Percentiles rank a stretch among this genome's conserved stretches.
Conservation (phyloP, 2,888 invertebrate genomes). For the Microchrysa polita region DNA sequence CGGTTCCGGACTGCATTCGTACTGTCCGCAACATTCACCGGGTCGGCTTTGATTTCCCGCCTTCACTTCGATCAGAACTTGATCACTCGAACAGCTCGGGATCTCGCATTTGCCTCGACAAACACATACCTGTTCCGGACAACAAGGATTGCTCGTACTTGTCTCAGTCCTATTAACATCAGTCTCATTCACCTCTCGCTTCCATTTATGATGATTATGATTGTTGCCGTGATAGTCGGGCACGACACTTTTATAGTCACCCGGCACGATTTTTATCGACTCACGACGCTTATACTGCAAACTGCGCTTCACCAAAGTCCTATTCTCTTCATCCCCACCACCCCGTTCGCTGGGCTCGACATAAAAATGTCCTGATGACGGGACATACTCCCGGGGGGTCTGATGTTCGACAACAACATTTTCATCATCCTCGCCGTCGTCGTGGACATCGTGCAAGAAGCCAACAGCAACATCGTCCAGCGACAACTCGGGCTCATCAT, state of each 20-base stretch:
- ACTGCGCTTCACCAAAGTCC: conserved; percentile 49
- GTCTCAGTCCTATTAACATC: conserved; percentile 45
- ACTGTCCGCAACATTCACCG: conserved; percentile 65
- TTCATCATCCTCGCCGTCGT: conserved; percentile 5
- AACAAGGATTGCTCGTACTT: conserved; percentile 51
- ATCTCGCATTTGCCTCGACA: conserved; percentile 52
- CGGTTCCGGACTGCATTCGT: conserved; percentile 61
- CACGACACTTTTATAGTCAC: conserved; percentile 54
- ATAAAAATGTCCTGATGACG: conserved; percentile 16
- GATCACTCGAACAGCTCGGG: conserved; percentile 10
- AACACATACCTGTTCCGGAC: conserved; percentile 54
- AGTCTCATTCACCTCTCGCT: conserved; percentile 44
- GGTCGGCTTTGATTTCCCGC: conserved; percentile 54
- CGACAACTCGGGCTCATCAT: not conserved
- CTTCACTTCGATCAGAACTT: conserved; percentile 54
- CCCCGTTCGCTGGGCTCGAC: conserved; percentile 38
- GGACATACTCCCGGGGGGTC: conserved; percentile 35
- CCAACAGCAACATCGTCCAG: conserved; percentile 1
- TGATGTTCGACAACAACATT: conserved; percentile 25
- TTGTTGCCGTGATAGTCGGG: conserved; percentile 48
- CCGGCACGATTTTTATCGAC: conserved; percentile 54
- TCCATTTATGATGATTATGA: conserved; percentile 51
- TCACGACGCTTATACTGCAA: conserved; percentile 52
- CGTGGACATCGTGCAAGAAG: not conserved
- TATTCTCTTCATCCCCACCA: conserved; percentile 33